Evolutionary conservation across 2,888 invertebrate genomes (phyloP), one percentile per base, ranked within the genome.

Genomic region (Lochmaea crataegi): DNA sequence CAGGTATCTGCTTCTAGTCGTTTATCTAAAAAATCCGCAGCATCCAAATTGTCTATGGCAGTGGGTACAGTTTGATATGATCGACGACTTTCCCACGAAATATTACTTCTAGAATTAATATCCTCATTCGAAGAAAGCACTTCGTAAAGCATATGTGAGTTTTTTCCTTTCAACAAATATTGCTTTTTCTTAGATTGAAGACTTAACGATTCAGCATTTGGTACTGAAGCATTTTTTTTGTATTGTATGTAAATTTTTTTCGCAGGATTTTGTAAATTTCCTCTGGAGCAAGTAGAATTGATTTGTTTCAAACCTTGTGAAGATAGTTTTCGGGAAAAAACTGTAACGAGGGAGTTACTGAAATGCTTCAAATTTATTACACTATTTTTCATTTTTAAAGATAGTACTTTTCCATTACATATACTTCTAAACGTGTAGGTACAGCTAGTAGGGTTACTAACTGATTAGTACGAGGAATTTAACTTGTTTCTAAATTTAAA

Each of bases 271-370:
- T 26, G 26, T 32, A 32, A 58, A 58, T 12, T 32, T 5, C 58
- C 26, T 58, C 10, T 32, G 26, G 26, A 32, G 14, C 32, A 32
- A 32, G 14, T 32, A 7, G 12, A 26, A 58, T 32, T 12, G 14
- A 58, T 58, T 58, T 58, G 14, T 9, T 32, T 26, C 11, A 58
- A n/a, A 32, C 32, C 58, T 12, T 57, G 57, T 6, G 57, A 57
- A 11, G 57, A 57, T 14, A 57, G 26, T 57, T 57, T 57, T 22
- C 57, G 11, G 14, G 57, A 51, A 12, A 57, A 57, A 57, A 57
- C 57, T 32, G 58, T 58, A 7, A 58, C 32, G 7, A 32, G 6
- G 11, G 58, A 58, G 7, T 58, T 58, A 12, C 58, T 5, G 12
- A 58, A 26, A 22, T 14, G 5, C n/a, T 58, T 58, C 32, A 58